Conservation (phyloP, 2,797 vertebrate species). For the Periophthalmus magnuspinnatus region DNA sequence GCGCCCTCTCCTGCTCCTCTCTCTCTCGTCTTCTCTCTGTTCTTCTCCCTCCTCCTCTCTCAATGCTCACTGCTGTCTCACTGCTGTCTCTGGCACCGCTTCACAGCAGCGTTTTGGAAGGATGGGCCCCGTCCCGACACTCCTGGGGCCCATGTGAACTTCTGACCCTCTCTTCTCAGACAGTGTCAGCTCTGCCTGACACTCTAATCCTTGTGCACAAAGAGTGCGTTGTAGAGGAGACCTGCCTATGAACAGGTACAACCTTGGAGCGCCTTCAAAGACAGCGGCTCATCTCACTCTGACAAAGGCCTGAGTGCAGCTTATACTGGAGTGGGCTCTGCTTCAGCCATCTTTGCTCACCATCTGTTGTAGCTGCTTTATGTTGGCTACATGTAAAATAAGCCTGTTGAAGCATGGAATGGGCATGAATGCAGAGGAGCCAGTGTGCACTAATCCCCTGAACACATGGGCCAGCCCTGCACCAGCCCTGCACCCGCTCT, state of each 20-base stretch:
- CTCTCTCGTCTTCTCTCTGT: conserved; percentile 46
- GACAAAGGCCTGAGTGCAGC: conserved; percentile 25
- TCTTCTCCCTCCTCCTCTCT: conserved; percentile 49
- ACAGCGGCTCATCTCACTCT: conserved; percentile 21
- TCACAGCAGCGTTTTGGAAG: conserved; percentile 71
- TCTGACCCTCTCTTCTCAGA: conserved; percentile 72
- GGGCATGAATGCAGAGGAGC: conserved; percentile 79
- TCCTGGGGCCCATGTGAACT: conserved; percentile 75
- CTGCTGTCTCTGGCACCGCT: conserved; percentile 70
- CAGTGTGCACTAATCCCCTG: conserved; percentile 87
- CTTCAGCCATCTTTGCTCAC: conserved; percentile 76
- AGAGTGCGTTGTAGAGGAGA: conserved; percentile 43
- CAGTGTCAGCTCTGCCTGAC: conserved; percentile 68
- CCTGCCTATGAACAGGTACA: conserved; percentile 38
- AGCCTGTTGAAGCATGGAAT: conserved; percentile 72
- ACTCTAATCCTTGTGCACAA: conserved; percentile 65
- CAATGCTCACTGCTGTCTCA: conserved; percentile 35
- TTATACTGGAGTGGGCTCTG: conserved; percentile 26
- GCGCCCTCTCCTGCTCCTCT: conserved; percentile 3
- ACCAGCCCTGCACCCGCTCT: conserved; percentile 78
- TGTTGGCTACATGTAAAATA: conserved; percentile 74
- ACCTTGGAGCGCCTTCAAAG: conserved; percentile 13
- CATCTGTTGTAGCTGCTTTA: conserved; percentile 84
- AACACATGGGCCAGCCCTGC: conserved; percentile 76
- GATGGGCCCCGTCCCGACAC: conserved; percentile 46